Evolutionary conservation across 2,888 invertebrate species (phyloP).

Genomic region (Koerneria pararmatus): DNA sequence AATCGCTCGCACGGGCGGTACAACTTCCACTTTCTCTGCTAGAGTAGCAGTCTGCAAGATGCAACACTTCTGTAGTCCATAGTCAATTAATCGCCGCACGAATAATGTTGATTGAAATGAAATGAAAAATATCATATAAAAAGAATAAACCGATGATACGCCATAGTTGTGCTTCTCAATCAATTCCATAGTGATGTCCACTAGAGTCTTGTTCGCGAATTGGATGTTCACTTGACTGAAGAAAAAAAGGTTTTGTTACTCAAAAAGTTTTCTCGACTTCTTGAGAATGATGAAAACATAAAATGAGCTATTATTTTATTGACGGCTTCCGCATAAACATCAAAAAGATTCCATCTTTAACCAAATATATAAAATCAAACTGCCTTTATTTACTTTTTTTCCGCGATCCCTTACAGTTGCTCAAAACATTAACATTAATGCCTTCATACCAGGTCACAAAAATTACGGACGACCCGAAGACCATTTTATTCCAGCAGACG

Average conservation of each 20-base stretch:
- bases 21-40: constrained; percentile 30
- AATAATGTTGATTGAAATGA: too few species aligned
- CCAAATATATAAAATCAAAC: not conserved
- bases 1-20: constrained; percentile 38
- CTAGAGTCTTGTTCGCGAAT: constrained; percentile 36
- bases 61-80: too few species aligned
- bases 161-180: constrained; percentile 36
- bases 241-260: not conserved
- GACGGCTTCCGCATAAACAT: not conserved
- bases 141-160: constrained; percentile 29
- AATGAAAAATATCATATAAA: not conserved
- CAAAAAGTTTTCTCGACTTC: not conserved
- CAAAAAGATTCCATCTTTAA: not conserved
- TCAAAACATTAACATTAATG: too few species aligned
- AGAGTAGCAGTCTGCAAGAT: constrained; percentile 10
- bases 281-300: not conserved
- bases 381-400: not conserved
- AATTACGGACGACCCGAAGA: too few species aligned
- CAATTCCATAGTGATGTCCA: constrained; percentile 32
- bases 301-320: not conserved
- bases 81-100: too few species aligned
- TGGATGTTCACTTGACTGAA: constrained; percentile 41
- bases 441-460: too few species aligned
- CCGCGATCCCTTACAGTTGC: too few species aligned
- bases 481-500: too few species aligned